Evolutionary conservation across 2,888 invertebrate species (phyloP), one percentile per base, ranked within the genome.

Genomic region (Cryptosula pallasiana): DNA sequence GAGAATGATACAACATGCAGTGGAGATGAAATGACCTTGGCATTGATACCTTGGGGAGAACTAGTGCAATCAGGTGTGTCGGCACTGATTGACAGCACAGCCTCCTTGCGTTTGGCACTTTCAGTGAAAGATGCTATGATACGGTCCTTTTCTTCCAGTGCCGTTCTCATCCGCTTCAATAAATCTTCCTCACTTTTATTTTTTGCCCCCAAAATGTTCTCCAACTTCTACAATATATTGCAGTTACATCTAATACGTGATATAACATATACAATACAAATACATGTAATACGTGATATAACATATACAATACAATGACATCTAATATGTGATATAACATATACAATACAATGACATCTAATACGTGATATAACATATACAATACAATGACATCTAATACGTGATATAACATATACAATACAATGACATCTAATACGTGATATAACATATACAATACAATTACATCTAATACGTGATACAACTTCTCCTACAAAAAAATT

Each of bases 51-150:
- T 63, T 32, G 27, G 63, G 63, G 63, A 25, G 32, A 29, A 32
- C 63, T 63, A 5, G 63, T 63, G 27, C 63, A 63, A 32, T 63
- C 63, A 16, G 63, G 63, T 63, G 3, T 27, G n/a, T 63, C 63
- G 3, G 20, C 63, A 16, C 32, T 27, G 5, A 29, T 3, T 9
- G 5, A n/a, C 2, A 70, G n/a, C 36, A 70, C 35, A 20, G 5
- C 45, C 25, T 70, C 9, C 32, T 69, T 20, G 5, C 27, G 35
- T 25, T 23, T 5, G 5, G 3, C 13, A 20, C 27, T 27, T 29
- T 69, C 69, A 20, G 23, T 25, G 9, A 27, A 23, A 35, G 69
- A 32, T 3, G 69, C 23, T 32, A 69, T 69, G 5, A 5, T 20
- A 9, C 35, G 16, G 23, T 69, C 69, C 9, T 70, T 70, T 45